Evolutionary conservation across 2,888 invertebrate species (phyloP), one percentile per base, ranked within the genome.

Genomic region (Pheosia tremula): DNA sequence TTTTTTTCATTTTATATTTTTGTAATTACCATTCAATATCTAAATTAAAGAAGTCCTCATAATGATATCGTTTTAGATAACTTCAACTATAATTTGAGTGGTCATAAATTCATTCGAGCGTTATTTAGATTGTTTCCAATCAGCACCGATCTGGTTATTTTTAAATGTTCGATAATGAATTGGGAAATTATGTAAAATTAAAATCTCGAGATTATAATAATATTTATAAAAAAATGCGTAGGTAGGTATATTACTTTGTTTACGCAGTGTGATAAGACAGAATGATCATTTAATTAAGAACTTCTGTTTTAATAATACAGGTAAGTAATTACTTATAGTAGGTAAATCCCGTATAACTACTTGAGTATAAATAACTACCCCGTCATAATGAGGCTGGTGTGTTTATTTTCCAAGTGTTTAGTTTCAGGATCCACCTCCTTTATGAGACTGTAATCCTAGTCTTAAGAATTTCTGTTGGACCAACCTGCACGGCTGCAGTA

Each of bases 401-500:
- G 47, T 47, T 47, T 83, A 85, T 82, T 79, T 43, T 80, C 74
- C 77, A 82, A 78, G 82, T 83, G 80, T 71, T 72, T 75, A 74
- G 78, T 80, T 78, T 77, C 70, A 74, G 79, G 81, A 78, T 81
- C 84, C 88, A 87, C 86, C 87, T 87, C 79, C 86, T 91, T 93
- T 91, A 91, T 78, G 90, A 89, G 83, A 86, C 82, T 82, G 80
- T 87, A 85, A 86, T 81, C 80, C 81, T 84, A 84, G 83, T 82
- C 83, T 85, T 81, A 80, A 83, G 86, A 84, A 90, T 84, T 80
- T 87, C 85, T 79, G 82, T 77, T 79, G 86, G 84, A 89, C 91
- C 92, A 91, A 93, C 92, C 92, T 92, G 91, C 90, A 87, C 82
- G 85, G 85, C 81, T 83, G 91, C 84, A 89, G 83, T 90, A 88